phyloP scores from a whole-genome alignment of 2,888 invertebrate genomes.

The Xiphydria camelus region DNA sequence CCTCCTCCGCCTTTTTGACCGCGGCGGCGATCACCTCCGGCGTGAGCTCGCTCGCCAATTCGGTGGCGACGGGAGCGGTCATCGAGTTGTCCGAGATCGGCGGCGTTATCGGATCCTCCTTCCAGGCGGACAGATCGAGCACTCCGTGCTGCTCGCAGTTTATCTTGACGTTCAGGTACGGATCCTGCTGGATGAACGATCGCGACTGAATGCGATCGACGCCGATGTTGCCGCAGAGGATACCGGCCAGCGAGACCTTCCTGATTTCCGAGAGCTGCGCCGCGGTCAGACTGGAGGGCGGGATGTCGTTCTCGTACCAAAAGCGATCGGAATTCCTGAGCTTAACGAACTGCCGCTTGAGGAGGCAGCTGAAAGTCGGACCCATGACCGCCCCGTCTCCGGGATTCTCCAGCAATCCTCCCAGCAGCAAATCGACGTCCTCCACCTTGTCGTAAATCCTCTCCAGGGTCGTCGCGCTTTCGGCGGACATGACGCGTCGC shows the following conservation, averaged over 20 bases:
- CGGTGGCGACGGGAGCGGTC: constrained; percentile 18
- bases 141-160: constrained; percentile 73
- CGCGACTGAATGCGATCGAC: constrained; percentile 79
- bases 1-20: constrained; percentile 77
- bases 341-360: constrained; percentile 80
- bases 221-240: constrained; percentile 76
- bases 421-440: constrained; percentile 84
- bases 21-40: constrained; percentile 75
- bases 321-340: constrained; percentile 87
- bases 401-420: constrained; percentile 80
- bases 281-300: constrained; percentile 78
- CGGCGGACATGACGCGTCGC: constrained; percentile 29
- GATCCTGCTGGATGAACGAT: constrained; percentile 83
- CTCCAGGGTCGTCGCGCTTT: constrained; percentile 33
- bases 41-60: constrained; percentile 66
- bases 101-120: constrained; percentile 58
- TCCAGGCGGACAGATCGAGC: constrained; percentile 73
- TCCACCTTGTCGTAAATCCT: constrained; percentile 63
- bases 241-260: constrained; percentile 76
- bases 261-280: constrained; percentile 81
- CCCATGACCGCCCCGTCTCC: constrained; percentile 82
- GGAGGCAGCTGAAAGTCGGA: constrained; percentile 84
- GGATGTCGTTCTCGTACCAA: constrained; percentile 94
- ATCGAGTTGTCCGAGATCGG: constrained; percentile 47
- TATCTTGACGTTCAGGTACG: constrained; percentile 75